Evolutionary conservation across 2,113 vertebrate species (phyloP), one percentile per base, ranked within the genome.

Genomic region (Sciurus niger): DNA sequence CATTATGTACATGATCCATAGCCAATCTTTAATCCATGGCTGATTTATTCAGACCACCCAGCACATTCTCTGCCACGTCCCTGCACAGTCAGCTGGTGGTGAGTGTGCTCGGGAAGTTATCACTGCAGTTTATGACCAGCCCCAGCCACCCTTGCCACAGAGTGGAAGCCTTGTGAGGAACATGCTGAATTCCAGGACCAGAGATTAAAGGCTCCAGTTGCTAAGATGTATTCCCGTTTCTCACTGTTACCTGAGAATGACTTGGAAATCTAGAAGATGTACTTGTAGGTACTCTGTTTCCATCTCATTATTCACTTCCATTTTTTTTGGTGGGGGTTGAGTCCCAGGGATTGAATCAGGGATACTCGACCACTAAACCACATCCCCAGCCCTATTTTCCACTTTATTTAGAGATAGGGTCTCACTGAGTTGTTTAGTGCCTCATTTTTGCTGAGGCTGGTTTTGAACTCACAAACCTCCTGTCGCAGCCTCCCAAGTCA

Each of bases 211-310:
- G 24, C 37, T 1, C 78, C 12, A 90, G 65, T 65, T 67, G 68
- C 83, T 87, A 60, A 83, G 60, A 30, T 32, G 24, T 0, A 4
- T 17, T n/a, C 48, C 40, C 4, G 2, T 4, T n/a, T 73, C 46
- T 40, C 67, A 43, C 46, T 16, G 34, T 37, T 87, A 25, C 28
- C 6, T 25, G 34, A 83, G 67, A 46, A 83, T 40, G 12, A 34
- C 53, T 43, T 80, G n/a, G 76, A 7, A 40, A 7, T 53, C 67
- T 11, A 11, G 10, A 37, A 17, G 40, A 4, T 1, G 9, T 37
- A 24, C 32, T 53, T 16, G 6, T 0, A 0, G 12, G 25, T 14
- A 1, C 14, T 46, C 40, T 17, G 13, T 32, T 12, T 55, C 28
- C 14, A 18, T 74, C 7, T 8, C 6, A 0, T 37, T 4, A 13